Percentiles rank a stretch among this genome's conserved stretches.
phyloP scores from a whole-genome alignment of 2,888 invertebrate species.

The Chironomus tentans region DNA sequence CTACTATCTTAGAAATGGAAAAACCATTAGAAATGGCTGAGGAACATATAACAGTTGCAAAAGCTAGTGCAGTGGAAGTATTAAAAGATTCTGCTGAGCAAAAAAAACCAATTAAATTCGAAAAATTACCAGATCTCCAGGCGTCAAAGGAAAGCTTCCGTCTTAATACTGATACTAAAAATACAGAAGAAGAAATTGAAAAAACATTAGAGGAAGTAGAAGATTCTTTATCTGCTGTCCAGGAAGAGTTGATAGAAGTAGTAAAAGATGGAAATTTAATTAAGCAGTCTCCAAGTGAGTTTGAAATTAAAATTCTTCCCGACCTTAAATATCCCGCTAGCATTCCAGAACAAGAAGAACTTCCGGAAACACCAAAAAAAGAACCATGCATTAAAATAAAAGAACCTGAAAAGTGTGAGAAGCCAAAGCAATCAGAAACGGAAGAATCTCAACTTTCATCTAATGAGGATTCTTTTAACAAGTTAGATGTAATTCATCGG shows the following conservation, averaged over 20 bases:
- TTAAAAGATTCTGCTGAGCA: constrained; percentile 47
- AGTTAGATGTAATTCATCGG: constrained; percentile 34
- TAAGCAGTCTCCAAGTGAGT: constrained; percentile 64
- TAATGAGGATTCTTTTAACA: constrained; percentile 29
- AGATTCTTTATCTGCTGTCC: constrained; percentile 60
- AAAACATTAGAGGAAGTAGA: constrained; percentile 64
- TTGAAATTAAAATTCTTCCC: constrained; percentile 56
- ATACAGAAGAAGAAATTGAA: constrained; percentile 52
- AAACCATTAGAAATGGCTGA: constrained; percentile 41
- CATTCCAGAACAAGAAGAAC: constrained; percentile 35
- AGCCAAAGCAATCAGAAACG: constrained; percentile 9
- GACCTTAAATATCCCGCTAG: constrained; percentile 42
- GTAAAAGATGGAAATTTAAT: constrained; percentile 54
- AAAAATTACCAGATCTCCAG: constrained; percentile 6
- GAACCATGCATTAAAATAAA: constrained; percentile 6
- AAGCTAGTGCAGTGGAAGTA: constrained; percentile 46
- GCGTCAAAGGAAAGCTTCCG: constrained; percentile 28
- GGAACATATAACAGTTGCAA: constrained; percentile 42
- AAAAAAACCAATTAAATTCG: constrained; percentile 35
- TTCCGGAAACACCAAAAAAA: constrained; percentile 5
- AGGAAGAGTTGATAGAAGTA: constrained; percentile 55
- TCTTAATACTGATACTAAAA: constrained; percentile 39
- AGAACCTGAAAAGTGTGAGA: background rate
- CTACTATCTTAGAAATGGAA: constrained; percentile 39
- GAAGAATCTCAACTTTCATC: constrained; percentile 29